phyloP scores from a whole-genome alignment of 2,888 invertebrate genomes.

The Callimorpha dominula region DNA sequence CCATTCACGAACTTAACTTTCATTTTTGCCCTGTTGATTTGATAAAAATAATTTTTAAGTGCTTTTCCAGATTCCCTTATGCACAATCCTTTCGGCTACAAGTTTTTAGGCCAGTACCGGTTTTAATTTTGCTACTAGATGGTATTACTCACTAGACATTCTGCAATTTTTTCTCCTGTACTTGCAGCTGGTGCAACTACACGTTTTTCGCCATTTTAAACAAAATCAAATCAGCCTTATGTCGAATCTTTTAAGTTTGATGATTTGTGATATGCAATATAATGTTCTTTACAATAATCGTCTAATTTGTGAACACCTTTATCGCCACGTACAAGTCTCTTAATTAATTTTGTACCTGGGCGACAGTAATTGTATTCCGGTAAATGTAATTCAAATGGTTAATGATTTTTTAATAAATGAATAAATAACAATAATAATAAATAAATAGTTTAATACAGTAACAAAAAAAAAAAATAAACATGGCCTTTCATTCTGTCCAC shows the following conservation, averaged over 20 bases:
- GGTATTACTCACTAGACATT: slow-evolving; percentile 8
- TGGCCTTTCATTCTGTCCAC: no score
- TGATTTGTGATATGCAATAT: slow-evolving; percentile 39
- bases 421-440: no score
- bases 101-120: slow-evolving; percentile 20
- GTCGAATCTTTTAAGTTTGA: slow-evolving; percentile 39
- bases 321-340: slow-evolving; percentile 60
- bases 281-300: slow-evolving; percentile 42
- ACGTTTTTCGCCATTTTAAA: slow-evolving; percentile 54
- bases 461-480: no score
- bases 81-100: no score
- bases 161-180: slow-evolving; percentile 20
- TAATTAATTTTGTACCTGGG: slow-evolving; percentile 50
- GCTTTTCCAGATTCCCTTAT: background rate
- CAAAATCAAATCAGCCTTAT: slow-evolving; percentile 61
- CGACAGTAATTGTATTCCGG: slow-evolving; percentile 53
- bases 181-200: slow-evolving; percentile 14
- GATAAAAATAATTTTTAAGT: no score
- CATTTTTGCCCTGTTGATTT: no score
- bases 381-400: slow-evolving; percentile 43
- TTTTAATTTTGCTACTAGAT: slow-evolving; percentile 15
- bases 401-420: no score
- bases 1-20: no score
- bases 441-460: no score
- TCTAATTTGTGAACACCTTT: slow-evolving; percentile 47